Percentiles rank a stretch among this genome's conserved stretches.
These are phyloP conservation scores for Dysidea cf. avara DNA, from an alignment of 37 sponge, comb jelly and placozoan species.

Conservation along the genomic window DNA sequence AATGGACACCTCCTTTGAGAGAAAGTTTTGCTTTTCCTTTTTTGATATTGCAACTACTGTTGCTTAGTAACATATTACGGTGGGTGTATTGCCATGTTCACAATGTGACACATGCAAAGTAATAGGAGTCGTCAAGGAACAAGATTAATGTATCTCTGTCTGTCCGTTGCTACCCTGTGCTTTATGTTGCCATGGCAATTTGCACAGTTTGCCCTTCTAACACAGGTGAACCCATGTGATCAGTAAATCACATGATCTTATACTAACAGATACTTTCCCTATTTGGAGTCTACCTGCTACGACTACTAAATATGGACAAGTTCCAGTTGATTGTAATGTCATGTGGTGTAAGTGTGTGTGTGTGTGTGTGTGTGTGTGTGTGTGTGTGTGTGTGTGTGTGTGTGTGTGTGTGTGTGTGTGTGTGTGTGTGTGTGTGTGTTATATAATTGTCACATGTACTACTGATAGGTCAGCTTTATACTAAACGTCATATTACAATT, in stretches of 20 bases:
- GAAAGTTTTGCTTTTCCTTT: slow-evolving; percentile 96
- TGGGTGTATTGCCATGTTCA: too few species aligned
- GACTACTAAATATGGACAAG: slow-evolving; percentile 13
- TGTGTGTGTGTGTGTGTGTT: background rate
- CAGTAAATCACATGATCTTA: background rate
- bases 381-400: background rate
- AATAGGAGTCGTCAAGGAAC: too few species aligned
- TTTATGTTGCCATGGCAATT: slow-evolving; percentile 95
- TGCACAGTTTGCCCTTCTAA: slow-evolving; percentile 87
- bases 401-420: background rate
- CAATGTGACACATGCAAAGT: too few species aligned
- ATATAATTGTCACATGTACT: background rate
- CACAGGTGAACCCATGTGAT: slow-evolving; percentile 38
- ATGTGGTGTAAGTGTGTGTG: background rate
- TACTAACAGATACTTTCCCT: slow-evolving; percentile 29
- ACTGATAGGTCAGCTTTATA: slow-evolving; percentile 25
- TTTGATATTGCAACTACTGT: slow-evolving; percentile 71
- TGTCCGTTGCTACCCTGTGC: slow-evolving; percentile 31
- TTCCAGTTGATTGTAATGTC: slow-evolving; percentile 28
- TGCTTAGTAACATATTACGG: slow-evolving; percentile 57
- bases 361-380: background rate
- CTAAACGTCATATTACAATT: slow-evolving; percentile 76
- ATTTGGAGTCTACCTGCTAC: slow-evolving; percentile 30
- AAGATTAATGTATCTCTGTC: background rate
- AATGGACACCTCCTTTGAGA: slow-evolving; percentile 97